Percentiles rank a stretch among this genome's conserved stretches.
Evolutionary conservation across 2,888 invertebrate genomes (phyloP).

Genomic region (Ptilodon capucinus): DNA sequence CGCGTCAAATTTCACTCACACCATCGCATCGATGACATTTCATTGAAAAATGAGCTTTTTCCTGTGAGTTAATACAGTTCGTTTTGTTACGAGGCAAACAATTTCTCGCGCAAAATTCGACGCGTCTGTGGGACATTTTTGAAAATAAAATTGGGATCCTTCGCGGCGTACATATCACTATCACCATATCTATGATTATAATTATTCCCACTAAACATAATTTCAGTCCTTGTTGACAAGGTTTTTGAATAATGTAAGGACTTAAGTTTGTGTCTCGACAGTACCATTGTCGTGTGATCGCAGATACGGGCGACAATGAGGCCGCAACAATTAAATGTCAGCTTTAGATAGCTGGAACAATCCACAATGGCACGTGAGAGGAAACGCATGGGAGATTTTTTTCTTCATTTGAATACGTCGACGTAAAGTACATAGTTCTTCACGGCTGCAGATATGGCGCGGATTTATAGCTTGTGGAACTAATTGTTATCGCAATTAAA

Average conservation of each 20-base stretch:
- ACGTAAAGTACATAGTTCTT: slow-evolving; percentile 30
- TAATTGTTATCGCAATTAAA: slow-evolving; percentile 40
- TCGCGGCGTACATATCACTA: no score
- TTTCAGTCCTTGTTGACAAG: no score
- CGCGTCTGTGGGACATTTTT: no score
- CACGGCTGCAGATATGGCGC: slow-evolving; percentile 38
- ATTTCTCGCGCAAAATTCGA: no score
- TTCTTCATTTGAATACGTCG: slow-evolving; percentile 44
- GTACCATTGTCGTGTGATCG: slow-evolving; percentile 61
- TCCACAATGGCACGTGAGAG: slow-evolving; percentile 77
- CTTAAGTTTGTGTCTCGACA: slow-evolving; percentile 15
- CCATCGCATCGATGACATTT: no score
- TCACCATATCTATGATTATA: no score
- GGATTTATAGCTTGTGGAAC: slow-evolving; percentile 34
- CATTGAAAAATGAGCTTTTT: no score
- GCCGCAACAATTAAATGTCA: slow-evolving; percentile 67
- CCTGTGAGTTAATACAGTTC: no score
- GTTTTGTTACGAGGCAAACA: no score
- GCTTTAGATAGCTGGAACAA: slow-evolving; percentile 63
- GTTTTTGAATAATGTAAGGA: slow-evolving; percentile 20
- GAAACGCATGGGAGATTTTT: slow-evolving; percentile 70
- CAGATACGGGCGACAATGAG: slow-evolving; percentile 69
- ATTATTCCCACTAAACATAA: no score
- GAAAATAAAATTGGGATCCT: no score
- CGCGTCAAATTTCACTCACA: no score